Evolutionary conservation across 1,140 invertebrate species (phyloP).

Genomic region (Drosophila pseudoananassae): DNA sequence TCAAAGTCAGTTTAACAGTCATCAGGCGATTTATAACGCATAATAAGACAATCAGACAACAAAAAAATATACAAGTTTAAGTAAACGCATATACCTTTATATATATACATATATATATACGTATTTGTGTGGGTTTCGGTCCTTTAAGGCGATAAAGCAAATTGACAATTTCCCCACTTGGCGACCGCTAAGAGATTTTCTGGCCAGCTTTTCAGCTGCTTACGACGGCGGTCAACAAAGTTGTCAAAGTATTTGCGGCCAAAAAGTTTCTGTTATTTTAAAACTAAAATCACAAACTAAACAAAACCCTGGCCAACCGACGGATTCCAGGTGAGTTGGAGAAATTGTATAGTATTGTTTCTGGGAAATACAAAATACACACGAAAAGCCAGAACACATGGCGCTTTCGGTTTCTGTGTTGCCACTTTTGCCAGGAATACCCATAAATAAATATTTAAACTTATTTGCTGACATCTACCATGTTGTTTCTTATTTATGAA

Average conservation of each 20-base stretch:
- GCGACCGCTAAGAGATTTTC: conserved; percentile 32
- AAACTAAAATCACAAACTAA: conserved; percentile 71
- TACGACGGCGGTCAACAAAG: conserved; percentile 33
- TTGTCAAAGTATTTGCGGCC: conserved; percentile 61
- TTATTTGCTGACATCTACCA: conserved; percentile 5
- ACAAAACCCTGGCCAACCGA: conserved; percentile 37
- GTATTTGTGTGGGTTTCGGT: conserved; percentile 9
- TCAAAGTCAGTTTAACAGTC: conserved; percentile 77
- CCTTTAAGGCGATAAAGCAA: conserved; percentile 64
- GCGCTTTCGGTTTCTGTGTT: background rate
- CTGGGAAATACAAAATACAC: conserved; percentile 20
- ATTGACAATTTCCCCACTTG: conserved; percentile 60
- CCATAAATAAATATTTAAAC: conserved; percentile 2
- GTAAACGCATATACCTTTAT: conserved; percentile 2
- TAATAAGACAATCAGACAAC: conserved; percentile 65
- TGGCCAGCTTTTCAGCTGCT: conserved; percentile 46
- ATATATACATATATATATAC: background rate
- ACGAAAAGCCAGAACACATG: background rate
- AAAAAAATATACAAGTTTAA: conserved; percentile 13
- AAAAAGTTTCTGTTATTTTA: conserved; percentile 59
- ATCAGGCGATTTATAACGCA: conserved; percentile 68
- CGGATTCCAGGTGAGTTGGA: conserved; percentile 14
- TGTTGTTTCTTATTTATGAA: conserved; percentile 2
- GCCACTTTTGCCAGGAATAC: background rate
- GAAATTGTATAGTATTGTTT: conserved; percentile 16